Conservation (phyloP, 2,888 invertebrate species). For the Julus scandinavius region DNA sequence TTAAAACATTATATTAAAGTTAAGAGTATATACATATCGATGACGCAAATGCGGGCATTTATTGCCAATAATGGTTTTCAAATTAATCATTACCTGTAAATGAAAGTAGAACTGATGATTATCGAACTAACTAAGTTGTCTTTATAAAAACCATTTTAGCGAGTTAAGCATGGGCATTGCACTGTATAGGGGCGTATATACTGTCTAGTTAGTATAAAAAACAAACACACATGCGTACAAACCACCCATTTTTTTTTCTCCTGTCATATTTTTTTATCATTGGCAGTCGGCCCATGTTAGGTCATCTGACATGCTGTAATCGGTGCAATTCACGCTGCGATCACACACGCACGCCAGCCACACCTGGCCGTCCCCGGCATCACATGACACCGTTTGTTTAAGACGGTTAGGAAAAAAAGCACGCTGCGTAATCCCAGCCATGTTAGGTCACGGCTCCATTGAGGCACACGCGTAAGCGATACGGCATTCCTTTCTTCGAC, state of each 20-base stretch:
- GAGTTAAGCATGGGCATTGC: no score
- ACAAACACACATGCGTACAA: neutral
- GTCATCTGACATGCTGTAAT: constrained; percentile 28
- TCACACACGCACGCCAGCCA: neutral
- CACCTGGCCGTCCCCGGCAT: neutral
- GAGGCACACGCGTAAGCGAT: neutral
- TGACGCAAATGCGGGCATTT: no score
- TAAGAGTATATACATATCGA: no score
- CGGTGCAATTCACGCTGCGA: neutral
- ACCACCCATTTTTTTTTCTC: constrained; percentile 9
- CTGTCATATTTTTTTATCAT: neutral
- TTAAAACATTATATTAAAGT: no score
- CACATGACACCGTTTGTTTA: constrained; percentile 23
- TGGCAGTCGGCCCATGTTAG: constrained; percentile 17
- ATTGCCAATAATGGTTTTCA: no score
- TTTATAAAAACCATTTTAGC: neutral
- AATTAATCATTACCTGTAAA: neutral
- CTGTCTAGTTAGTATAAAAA: neutral
- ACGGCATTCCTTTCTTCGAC: neutral
- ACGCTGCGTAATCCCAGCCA: constrained; percentile 4
- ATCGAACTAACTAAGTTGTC: neutral
- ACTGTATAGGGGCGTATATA: neutral
- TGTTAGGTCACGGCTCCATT: constrained; percentile 8
- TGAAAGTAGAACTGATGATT: neutral
- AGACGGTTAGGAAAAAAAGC: constrained; percentile 13